phyloP scores from a whole-genome alignment of 2,888 invertebrate species.

The Anoncus sp. region DNA sequence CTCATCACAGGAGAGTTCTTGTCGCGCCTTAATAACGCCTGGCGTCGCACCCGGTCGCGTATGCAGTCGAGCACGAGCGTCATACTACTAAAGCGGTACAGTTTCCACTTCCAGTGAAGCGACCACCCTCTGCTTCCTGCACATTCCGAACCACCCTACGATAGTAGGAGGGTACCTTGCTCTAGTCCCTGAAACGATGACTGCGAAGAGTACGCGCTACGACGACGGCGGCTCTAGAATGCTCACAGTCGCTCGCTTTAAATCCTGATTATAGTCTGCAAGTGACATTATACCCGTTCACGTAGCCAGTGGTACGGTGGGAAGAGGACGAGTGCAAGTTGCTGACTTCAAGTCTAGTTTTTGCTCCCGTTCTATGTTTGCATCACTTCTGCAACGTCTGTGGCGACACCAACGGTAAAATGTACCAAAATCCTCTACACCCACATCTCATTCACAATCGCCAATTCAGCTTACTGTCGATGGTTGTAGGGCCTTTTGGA shows the following conservation, averaged over 20 bases:
- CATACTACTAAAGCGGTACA: conserved; percentile 42
- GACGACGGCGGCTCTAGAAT: conserved; percentile 51
- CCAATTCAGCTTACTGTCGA: conserved; percentile 16
- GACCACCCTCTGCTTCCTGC: conserved; percentile 53
- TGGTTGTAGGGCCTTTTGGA: not conserved
- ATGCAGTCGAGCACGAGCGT: conserved; percentile 58
- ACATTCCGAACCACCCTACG: conserved; percentile 61
- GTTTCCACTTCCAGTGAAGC: conserved; percentile 67
- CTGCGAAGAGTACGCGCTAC: conserved; percentile 64
- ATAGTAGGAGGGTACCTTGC: conserved; percentile 45
- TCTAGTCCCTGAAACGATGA: conserved; percentile 61
- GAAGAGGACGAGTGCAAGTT: conserved; percentile 71
- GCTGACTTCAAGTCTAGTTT: conserved; percentile 81
- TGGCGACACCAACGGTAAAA: conserved; percentile 43
- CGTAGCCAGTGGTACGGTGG: conserved; percentile 57
- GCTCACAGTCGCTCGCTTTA: conserved; percentile 80
- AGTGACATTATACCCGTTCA: conserved; percentile 82
- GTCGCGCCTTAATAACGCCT: conserved; percentile 83
- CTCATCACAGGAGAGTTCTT: conserved; percentile 83
- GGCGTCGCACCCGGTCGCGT: conserved; percentile 74
- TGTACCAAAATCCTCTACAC: conserved; percentile 47
- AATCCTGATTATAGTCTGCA: conserved; percentile 84
- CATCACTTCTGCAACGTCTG: conserved; percentile 55
- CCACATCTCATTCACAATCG: conserved; percentile 10
- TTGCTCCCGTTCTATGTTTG: conserved; percentile 77